Conservation (phyloP, 1,140 invertebrate species). For the Zaprionus tsacasi region DNA sequence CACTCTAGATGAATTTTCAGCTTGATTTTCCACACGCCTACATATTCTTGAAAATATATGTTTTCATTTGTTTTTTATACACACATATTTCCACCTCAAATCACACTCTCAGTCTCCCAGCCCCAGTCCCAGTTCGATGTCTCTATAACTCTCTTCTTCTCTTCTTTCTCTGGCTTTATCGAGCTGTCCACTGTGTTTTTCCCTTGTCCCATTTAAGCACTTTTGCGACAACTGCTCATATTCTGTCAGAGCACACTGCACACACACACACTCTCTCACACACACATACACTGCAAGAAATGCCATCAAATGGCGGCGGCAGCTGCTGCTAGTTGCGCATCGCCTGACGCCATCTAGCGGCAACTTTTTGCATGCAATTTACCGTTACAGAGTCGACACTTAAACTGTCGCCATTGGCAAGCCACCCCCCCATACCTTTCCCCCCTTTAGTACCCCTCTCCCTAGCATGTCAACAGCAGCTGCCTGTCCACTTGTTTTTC, state of each 20-base stretch:
- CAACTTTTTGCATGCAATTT: slow-evolving; percentile 67
- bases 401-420: slow-evolving; percentile 49
- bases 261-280: background rate
- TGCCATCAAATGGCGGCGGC: slow-evolving; percentile 19
- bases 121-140: background rate
- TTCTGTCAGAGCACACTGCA: slow-evolving; percentile 16
- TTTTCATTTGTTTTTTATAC: background rate
- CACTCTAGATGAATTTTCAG: too few species aligned
- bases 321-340: slow-evolving; percentile 42
- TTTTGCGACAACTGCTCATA: slow-evolving; percentile 23
- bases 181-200: background rate
- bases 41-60: too few species aligned
- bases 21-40: too few species aligned
- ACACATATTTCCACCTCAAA: background rate
- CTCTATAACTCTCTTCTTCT: slow-evolving; percentile 5
- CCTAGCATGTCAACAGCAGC: slow-evolving; percentile 66
- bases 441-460: background rate
- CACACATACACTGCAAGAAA: slow-evolving; percentile 4
- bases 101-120: background rate
- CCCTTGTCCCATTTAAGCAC: background rate
- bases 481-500: slow-evolving; percentile 74
- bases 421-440: background rate
- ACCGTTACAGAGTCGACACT: slow-evolving; percentile 58
- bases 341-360: slow-evolving; percentile 57
- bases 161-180: slow-evolving; percentile 21